Base-by-base conservation (phyloP, 2,888 invertebrate species). In the Choreutis nemorana region DNA sequence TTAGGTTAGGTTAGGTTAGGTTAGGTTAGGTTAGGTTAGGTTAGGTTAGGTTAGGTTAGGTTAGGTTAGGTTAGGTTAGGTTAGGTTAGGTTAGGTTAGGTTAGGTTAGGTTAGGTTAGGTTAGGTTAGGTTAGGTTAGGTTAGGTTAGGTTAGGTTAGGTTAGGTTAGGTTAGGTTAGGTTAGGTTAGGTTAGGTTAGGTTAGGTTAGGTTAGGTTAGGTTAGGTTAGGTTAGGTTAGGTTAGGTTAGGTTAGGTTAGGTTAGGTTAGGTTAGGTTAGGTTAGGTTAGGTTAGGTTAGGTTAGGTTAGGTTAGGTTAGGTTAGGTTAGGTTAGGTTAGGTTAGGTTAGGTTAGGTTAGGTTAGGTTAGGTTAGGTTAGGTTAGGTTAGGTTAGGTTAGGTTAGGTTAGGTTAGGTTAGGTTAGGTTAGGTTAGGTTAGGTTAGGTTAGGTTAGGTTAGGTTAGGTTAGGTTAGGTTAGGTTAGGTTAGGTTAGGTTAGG, bases 1-100 rank as follows among this genome's bases (percentile, higher is more conserved):
- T 22, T 22, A 22, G 22, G 22, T 22, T 22, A 22, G 22, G 22
- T 22, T 22, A 22, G 22, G 22, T 22, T 22, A 22, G 22, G 22
- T 22, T 22, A 22, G 22, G 22, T 22, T 22, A 22, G 22, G 22
- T 22, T 22, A 22, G 22, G 22, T 22, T 22, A 22, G 22, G 22
- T 22, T 22, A 22, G 22, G 22, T 22, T 22, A 22, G 22, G 22
- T 22, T 22, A 22, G 22, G 22, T 22, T 22, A 22, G 22, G 22
- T 22, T 22, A 22, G 22, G 22, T 22, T 22, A 22, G 22, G 22
- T 22, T 22, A 22, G 22, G 22, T 22, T 22, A 22, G 22, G 22
- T 22, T 22, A 22, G 22, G 22, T 22, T 22, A 22, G 22, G 22
- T 22, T 22, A 22, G 22, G 22, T 22, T 22, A 22, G 22, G 22